Percentiles rank a stretch among this genome's conserved stretches.
Evolutionary conservation across 1,140 invertebrate species (phyloP).

Genomic region (Saccostrea echinata): DNA sequence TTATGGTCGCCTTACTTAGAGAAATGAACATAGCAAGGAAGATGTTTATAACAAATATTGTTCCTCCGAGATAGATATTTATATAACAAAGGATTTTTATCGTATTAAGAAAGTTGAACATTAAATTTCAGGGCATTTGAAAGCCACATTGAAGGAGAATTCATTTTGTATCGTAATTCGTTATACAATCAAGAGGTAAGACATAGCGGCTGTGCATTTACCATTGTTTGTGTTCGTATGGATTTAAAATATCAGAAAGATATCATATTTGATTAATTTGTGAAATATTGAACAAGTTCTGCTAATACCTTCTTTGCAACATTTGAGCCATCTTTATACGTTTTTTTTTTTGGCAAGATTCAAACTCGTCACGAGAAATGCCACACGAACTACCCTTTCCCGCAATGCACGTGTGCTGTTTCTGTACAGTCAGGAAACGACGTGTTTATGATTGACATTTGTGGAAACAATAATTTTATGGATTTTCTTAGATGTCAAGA

Average conservation of each 20-base stretch:
- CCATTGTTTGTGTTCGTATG: no score
- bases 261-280: no score
- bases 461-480: not conserved
- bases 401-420: not conserved
- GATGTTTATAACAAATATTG: no score
- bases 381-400: not conserved
- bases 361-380: not conserved
- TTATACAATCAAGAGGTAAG: conserved; percentile 7
- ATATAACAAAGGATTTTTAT: not conserved
- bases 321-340: not conserved
- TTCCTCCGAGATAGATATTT: no score
- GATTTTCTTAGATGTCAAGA: not conserved
- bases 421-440: not conserved
- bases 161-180: not conserved
- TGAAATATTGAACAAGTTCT: no score
- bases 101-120: not conserved
- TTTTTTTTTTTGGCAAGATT: not conserved
- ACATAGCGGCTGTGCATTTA: no score
- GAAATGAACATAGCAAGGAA: no score
- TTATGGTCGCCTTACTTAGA: no score
- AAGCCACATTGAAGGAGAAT: not conserved
- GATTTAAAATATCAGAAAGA: no score
- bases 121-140: not conserved
- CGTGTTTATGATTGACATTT: not conserved
- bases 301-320: no score